Conservation (phyloP, 2,113 vertebrate genomes). For the Pseudopipra pipra region DNA sequence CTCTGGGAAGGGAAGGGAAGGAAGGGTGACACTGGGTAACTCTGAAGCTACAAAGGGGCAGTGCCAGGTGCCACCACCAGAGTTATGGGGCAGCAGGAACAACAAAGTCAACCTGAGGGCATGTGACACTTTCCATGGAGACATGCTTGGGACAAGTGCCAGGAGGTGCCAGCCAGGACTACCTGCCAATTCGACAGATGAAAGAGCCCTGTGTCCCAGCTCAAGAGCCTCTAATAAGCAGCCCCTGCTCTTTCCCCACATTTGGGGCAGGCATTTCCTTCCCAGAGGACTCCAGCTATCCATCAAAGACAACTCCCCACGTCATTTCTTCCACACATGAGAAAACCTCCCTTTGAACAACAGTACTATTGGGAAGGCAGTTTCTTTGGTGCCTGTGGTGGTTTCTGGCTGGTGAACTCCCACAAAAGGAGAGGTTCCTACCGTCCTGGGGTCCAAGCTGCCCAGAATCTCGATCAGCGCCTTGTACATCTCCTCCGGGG, state of each 20-base stretch:
- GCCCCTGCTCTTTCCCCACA: background rate
- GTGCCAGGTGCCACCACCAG: background rate
- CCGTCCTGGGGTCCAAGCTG: conserved; percentile 86
- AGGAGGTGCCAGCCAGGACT: background rate
- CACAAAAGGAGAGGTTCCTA: conserved; percentile 26
- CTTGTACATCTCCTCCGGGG: conserved; percentile 93
- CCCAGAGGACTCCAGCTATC: background rate
- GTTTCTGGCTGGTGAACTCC: background rate
- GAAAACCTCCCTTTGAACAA: background rate
- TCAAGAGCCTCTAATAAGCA: background rate
- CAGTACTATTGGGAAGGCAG: background rate
- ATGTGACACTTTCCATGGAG: no score
- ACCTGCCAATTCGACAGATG: background rate
- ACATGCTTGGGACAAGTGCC: background rate
- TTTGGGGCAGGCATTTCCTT: background rate
- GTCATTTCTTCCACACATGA: fast-evolving
- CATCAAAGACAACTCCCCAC: background rate
- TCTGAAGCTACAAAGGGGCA: background rate
- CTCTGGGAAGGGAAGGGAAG: conserved; percentile 71
- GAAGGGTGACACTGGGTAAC: background rate
- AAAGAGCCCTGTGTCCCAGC: background rate
- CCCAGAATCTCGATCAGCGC: conserved; percentile 91
- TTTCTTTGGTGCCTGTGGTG: background rate
- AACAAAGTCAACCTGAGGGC: background rate
- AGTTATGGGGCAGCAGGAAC: background rate